A percentile compares a stretch with the other conserved stretches of the same genome.
These are phyloP conservation scores for Alectura lathami DNA, from an alignment of 2,113 vertebrate species.

Conservation along the genomic window DNA sequence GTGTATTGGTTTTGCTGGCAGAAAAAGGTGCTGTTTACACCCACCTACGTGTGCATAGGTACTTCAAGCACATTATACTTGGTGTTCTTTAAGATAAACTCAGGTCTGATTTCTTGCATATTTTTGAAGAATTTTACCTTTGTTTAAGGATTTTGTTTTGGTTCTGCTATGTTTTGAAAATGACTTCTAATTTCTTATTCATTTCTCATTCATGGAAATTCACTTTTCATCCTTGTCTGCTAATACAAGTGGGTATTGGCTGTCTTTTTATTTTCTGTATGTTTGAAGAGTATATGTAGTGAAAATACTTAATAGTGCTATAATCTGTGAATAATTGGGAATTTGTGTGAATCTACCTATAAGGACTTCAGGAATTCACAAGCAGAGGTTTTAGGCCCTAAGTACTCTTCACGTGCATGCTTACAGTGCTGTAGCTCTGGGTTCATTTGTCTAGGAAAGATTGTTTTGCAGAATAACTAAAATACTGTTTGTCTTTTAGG, in stretches of 20 bases:
- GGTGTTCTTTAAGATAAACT: not conserved
- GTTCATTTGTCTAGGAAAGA: not conserved
- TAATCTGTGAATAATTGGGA: not conserved
- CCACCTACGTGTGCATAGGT: not conserved
- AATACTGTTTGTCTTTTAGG: conserved; percentile 70
- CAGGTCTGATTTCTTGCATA: not conserved
- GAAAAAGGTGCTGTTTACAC: not conserved
- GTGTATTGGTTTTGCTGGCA: not conserved
- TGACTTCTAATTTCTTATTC: not conserved
- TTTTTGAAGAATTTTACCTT: not conserved
- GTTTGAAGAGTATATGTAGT: not conserved
- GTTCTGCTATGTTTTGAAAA: not conserved
- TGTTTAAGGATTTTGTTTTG: not conserved
- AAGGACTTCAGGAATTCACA: not conserved
- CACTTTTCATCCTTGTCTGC: not conserved
- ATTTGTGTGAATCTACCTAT: not conserved
- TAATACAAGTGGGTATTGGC: not conserved
- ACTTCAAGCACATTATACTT: not conserved
- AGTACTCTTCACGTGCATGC: not conserved
- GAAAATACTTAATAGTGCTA: conserved; percentile 13
- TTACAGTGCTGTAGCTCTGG: not conserved
- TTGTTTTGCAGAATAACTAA: conserved; percentile 34
- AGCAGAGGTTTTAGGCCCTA: not conserved
- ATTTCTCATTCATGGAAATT: not conserved
- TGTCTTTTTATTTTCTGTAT: not conserved